Evolutionary conservation across 2,797 vertebrate genomes (phyloP).

Genomic region (Poecilia wingei): DNA sequence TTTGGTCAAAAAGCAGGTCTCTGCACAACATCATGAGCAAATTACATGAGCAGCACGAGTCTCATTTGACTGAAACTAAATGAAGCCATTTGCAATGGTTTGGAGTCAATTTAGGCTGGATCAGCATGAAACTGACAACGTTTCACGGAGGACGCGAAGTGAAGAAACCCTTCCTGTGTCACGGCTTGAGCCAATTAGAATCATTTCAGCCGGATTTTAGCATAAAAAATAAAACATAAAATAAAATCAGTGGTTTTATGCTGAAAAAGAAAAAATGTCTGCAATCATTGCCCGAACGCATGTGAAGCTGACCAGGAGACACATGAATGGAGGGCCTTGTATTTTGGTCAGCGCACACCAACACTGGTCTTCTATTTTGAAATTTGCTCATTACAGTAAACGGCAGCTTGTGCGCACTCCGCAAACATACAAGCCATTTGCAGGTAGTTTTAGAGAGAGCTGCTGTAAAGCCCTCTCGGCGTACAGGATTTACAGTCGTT

Average conservation of each 20-base stretch:
- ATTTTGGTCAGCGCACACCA: slow-evolving; percentile 49
- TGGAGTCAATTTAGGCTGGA: slow-evolving; percentile 52
- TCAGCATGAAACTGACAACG: slow-evolving; percentile 49
- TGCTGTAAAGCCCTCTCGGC: slow-evolving; percentile 74
- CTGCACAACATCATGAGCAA: slow-evolving; percentile 29
- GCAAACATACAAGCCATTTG: slow-evolving; percentile 80
- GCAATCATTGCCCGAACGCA: slow-evolving; percentile 55
- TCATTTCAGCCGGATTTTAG: slow-evolving; percentile 46
- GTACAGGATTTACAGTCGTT: slow-evolving; percentile 60
- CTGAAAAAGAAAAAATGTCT: slow-evolving; percentile 30
- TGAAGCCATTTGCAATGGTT: slow-evolving; percentile 49
- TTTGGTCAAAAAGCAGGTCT: slow-evolving; percentile 27
- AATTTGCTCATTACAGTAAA: slow-evolving; percentile 75
- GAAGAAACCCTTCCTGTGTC: slow-evolving; percentile 46
- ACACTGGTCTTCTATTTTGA: slow-evolving; percentile 66
- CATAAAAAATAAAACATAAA: slow-evolving; percentile 30
- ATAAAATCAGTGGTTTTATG: slow-evolving; percentile 22
- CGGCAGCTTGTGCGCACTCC: slow-evolving; percentile 74
- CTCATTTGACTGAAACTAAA: slow-evolving; percentile 48
- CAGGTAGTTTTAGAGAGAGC: slow-evolving; percentile 78
- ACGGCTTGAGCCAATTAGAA: slow-evolving; percentile 35
- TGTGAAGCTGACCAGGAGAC: slow-evolving; percentile 50
- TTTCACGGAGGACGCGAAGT: slow-evolving; percentile 31
- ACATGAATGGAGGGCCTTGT: slow-evolving; percentile 77
- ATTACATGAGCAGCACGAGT: slow-evolving; percentile 37